Evolutionary conservation across 2,888 invertebrate genomes (phyloP), one percentile per base, ranked within the genome.

Genomic region (Hemicrepidius hirtus): DNA sequence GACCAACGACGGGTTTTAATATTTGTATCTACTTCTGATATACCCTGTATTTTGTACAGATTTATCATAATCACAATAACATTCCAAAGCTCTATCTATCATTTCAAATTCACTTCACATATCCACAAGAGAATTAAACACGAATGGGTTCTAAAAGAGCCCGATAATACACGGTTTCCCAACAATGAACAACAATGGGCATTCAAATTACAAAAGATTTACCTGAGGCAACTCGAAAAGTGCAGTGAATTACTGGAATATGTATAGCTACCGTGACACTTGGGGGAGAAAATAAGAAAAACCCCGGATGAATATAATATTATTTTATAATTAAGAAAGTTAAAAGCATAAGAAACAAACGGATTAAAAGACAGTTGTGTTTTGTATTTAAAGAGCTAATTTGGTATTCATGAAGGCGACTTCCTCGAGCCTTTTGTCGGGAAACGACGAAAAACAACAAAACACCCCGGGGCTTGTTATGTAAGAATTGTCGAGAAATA

Each of bases 191-290:
- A 67, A 67, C 57, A 67, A 67, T 67, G 57, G 5, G 35, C 67
- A 67, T 46, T 67, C 44, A 67, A 67, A 67, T 57, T 44, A 57
- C 57, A 57, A 67, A 57, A 57, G 57, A 67, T 40, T 44, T 67
- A 67, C 67, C 67, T 67, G 67, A 57, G 67, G 53, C 44, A 18
- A 40, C 65, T 65, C 37, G 35, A 65, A 55, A 32, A 50, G 28
- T 57, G 57, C 41, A 67, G 28, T 46, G 57, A 67, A 67, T 55
- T 44, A 46, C 57, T 3, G 20, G 16, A 57, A 44, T 57, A 57
- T 67, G 18, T 50, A n/a, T n/a, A n/a, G n/a, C n/a, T n/a, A 65
- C 35, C 3, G 64, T 10, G 37, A 24, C 32, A 16, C 18, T 16
- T 18, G 18, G 46, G 18, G 46, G 20, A 46, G 46, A 46, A 13